These are phyloP conservation scores for Popillia japonica DNA, from an alignment of 1,140 invertebrate species.

Conservation along the genomic window DNA sequence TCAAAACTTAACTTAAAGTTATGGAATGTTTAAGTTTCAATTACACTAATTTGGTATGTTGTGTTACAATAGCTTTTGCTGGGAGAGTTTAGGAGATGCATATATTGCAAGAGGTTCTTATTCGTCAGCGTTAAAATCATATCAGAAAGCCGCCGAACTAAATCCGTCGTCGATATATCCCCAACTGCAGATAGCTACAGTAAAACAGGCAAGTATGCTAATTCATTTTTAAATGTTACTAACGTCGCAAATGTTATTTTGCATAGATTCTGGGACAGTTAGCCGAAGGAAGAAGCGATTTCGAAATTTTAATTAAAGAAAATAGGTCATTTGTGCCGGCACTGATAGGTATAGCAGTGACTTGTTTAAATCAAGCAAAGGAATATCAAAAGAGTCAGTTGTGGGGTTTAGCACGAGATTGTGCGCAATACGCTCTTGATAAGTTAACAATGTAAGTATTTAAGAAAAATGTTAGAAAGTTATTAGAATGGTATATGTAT, in stretches of 20 bases:
- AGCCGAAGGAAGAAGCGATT: constrained; percentile 75
- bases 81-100: constrained; percentile 89
- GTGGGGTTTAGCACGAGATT: constrained; percentile 71
- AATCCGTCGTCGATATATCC: constrained; percentile 76
- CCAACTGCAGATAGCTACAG: constrained; percentile 80
- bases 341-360: constrained; percentile 80
- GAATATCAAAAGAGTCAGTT: constrained; percentile 70
- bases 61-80: constrained; percentile 67
- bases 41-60: not conserved
- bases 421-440: constrained; percentile 73
- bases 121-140: constrained; percentile 85
- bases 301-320: constrained; percentile 70
- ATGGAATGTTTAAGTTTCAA: not conserved
- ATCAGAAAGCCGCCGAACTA: constrained; percentile 77
- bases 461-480: no score
- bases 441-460: constrained; percentile 65
- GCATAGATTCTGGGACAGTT: constrained; percentile 71
- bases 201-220: constrained; percentile 68
- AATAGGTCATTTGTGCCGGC: constrained; percentile 76
- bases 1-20: not conserved
- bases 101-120: constrained; percentile 85
- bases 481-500: no score
- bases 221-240: constrained; percentile 27
- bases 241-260: constrained; percentile 29
- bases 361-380: constrained; percentile 71